A percentile compares a stretch with the other conserved stretches of the same genome.
Conservation (phyloP, 2,797 vertebrate species). For the Netta rufina region DNA sequence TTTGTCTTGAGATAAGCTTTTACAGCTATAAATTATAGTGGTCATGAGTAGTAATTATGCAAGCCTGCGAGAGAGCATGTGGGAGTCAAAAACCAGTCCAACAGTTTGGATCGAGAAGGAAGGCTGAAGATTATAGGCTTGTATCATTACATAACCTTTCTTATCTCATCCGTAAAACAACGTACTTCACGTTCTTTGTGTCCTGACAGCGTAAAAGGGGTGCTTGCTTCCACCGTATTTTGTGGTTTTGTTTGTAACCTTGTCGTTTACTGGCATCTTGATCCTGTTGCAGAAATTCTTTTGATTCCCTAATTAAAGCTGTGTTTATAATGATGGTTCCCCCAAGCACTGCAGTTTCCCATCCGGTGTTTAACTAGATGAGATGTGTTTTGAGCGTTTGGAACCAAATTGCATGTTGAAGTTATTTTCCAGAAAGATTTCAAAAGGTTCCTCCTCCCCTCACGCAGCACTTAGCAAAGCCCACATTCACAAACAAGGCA, state of each 20-base stretch:
- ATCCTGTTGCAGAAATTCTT: background rate
- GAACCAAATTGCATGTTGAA: background rate
- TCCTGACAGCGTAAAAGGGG: background rate
- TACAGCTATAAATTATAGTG: conserved; percentile 31
- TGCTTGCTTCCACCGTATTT: background rate
- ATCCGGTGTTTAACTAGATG: background rate
- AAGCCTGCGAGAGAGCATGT: background rate
- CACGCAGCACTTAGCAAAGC: background rate
- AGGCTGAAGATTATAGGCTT: conserved; percentile 14
- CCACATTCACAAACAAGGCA: background rate
- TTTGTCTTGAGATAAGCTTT: conserved; percentile 25
- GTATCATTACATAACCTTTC: background rate
- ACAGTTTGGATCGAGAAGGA: background rate
- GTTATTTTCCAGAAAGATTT: background rate
- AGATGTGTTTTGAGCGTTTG: background rate
- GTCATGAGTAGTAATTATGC: background rate
- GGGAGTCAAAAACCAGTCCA: conserved; percentile 8
- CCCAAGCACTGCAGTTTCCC: background rate
- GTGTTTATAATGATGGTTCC: background rate
- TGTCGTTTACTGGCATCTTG: background rate
- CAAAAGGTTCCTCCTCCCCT: background rate
- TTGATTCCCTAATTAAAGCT: background rate
- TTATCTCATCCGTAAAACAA: background rate
- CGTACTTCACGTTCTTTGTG: background rate
- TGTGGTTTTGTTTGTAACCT: background rate